phyloP scores from a whole-genome alignment of 2,888 invertebrate genomes.

The Phengaris alcon region DNA sequence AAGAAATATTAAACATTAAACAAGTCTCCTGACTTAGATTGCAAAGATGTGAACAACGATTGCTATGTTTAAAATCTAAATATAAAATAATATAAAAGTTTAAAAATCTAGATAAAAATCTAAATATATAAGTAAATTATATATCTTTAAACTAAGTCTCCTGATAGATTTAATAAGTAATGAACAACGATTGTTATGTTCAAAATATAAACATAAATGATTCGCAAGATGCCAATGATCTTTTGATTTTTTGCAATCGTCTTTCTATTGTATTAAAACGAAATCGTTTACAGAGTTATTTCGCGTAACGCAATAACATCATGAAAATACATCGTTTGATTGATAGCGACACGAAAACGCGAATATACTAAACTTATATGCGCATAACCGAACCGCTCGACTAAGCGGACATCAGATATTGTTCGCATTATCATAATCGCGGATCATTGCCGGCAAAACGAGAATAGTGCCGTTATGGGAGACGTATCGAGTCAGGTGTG shows the following conservation, averaged over 20 bases:
- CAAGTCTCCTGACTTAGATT: no score
- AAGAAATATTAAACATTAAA: no score
- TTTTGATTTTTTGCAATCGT: neutral
- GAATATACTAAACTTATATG: constrained; percentile 10
- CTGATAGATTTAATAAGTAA: no score
- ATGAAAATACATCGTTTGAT: constrained; percentile 18
- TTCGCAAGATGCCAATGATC: neutral
- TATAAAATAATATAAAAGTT: no score
- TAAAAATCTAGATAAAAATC: no score
- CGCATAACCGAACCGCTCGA: constrained; percentile 5
- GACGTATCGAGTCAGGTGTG: constrained; percentile 30
- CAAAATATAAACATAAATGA: neutral
- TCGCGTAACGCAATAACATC: constrained; percentile 13
- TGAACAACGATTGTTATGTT: no score
- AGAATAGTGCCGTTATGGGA: constrained; percentile 19
- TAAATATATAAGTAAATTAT: no score
- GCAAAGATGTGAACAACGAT: no score
- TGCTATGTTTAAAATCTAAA: no score
- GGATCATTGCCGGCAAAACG: constrained; percentile 29
- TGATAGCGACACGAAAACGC: constrained; percentile 1
- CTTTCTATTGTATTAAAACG: neutral
- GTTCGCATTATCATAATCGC: constrained; percentile 29
- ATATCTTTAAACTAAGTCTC: no score
- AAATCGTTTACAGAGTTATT: constrained; percentile 5
- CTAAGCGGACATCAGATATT: constrained; percentile 13